Base-by-base conservation (phyloP, 2,113 vertebrate genomes). In the Zosterops hypoxanthus region DNA sequence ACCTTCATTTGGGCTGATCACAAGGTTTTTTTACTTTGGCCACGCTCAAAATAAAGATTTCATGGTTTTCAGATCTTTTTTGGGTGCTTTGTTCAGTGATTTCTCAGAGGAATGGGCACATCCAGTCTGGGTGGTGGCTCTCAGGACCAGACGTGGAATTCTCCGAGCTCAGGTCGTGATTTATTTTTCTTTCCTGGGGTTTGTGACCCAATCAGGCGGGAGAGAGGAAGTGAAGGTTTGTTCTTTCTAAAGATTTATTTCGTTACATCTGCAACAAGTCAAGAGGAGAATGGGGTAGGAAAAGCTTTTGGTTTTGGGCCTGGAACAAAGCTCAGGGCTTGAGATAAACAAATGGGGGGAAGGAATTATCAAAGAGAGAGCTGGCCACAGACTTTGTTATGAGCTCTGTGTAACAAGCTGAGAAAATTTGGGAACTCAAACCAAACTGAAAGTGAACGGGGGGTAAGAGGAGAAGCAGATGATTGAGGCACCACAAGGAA, bases 181-280 rank as follows among this genome's bases (percentile, higher is more conserved):
- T 97, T 97, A 97, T 97, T 97, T 97, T 97, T 97, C 95, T 97
- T 97, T 94, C 91, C 86, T 93, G 87, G 78, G 77, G 25, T 92
- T 94, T 96, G 92, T 53, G 94, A 94, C 82, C 56, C 63, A 94
- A 95, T 94, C 71, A 80, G 76, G 42, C 2, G 5, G 52, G 77
- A 92, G 92, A 86, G 86, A 92, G 95, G 95, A 95, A 95, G 61
- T 64, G 94, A 91, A 97, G 93, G 95, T 95, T 97, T 95, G 93
- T 95, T 97, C 97, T 96, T 95, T 93, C 80, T 87, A 26, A 96
- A 96, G 92, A 95, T 97, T 96, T 94, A 93, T 94, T 97, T 97
- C 76, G 5, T 88, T 95, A 93, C 91, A 96, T 95, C 88, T 95
- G 96, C 93, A 96, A 95, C 95, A 96, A 93, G 82, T 96, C 94